A percentile compares a stretch with the other conserved stretches of the same genome.
These are phyloP conservation scores for Sebastolobus alascanus DNA, from an alignment of 2,797 vertebrate species.

Conservation along the genomic window DNA sequence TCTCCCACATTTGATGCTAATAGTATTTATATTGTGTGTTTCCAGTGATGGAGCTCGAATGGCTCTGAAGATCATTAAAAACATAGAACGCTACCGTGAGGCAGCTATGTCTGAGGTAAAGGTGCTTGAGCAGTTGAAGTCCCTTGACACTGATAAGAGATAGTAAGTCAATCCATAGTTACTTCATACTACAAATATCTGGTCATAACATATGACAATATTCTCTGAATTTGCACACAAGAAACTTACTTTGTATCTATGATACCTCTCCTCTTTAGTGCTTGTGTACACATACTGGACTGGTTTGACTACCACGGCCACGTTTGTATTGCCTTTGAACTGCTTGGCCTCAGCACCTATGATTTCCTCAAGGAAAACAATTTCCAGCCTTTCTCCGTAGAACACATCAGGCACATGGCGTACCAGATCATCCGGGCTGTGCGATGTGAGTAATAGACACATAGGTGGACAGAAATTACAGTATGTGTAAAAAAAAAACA, in stretches of 20 bases:
- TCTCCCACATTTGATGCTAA: background rate
- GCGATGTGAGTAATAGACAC: slow-evolving; percentile 88
- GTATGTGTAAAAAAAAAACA: background rate
- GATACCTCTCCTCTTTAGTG: slow-evolving; percentile 75
- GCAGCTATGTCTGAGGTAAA: slow-evolving; percentile 96
- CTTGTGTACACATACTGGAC: slow-evolving; percentile 95
- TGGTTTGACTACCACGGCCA: slow-evolving; percentile 98
- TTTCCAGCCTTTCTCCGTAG: slow-evolving; percentile 94
- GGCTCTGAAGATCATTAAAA: slow-evolving; percentile 99
- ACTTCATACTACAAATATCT: background rate
- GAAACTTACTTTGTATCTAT: background rate
- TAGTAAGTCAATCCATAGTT: slow-evolving; percentile 86
- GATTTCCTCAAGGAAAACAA: slow-evolving; percentile 98
- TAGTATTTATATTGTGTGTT: slow-evolving; percentile 30
- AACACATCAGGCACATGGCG: slow-evolving; percentile 95
- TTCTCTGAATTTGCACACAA: background rate
- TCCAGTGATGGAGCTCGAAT: slow-evolving; percentile 89
- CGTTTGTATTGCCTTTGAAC: slow-evolving; percentile 95
- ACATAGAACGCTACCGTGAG: slow-evolving; percentile 95
- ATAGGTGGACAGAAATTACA: too few species aligned
- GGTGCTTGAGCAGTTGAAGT: slow-evolving; percentile 93
- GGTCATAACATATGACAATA: background rate
- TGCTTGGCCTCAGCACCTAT: slow-evolving; percentile 96
- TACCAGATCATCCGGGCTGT: slow-evolving; percentile 94
- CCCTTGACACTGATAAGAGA: slow-evolving; percentile 87